Evolutionary conservation across 2,888 invertebrate genomes (phyloP).

Genomic region (Megaustenia siamemsis): DNA sequence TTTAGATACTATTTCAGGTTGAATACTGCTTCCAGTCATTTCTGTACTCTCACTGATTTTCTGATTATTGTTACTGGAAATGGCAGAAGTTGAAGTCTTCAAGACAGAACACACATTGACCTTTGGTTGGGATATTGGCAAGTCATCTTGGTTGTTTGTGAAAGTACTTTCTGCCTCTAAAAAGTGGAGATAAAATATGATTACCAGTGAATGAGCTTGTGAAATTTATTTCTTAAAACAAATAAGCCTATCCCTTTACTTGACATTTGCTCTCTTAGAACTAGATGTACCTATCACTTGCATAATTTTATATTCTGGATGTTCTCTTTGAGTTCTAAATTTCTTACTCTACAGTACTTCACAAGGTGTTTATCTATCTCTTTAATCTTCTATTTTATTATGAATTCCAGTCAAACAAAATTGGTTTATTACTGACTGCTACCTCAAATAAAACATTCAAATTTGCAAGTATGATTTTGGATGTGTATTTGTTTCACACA

Average conservation of each 20-base stretch:
- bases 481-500: no score
- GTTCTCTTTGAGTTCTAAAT: no score
- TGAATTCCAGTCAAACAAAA: no score
- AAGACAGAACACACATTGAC: neutral
- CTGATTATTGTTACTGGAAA: neutral
- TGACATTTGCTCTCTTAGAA: no score
- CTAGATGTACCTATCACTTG: no score
- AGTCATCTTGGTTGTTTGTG: neutral
- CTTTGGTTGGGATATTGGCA: neutral
- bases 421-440: no score
- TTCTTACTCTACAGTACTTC: no score
- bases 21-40: neutral
- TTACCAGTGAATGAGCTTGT: neutral
- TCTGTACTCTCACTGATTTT: slow-evolving; percentile 25
- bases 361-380: no score
- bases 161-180: neutral
- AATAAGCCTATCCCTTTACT: neutral
- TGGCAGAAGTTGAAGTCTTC: neutral
- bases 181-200: neutral
- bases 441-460: no score
- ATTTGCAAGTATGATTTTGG: no score
- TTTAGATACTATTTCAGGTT: neutral
- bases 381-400: no score
- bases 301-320: no score
- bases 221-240: neutral